Base-by-base conservation (phyloP, 2,888 invertebrate genomes). In the Zygaena filipendulae region DNA sequence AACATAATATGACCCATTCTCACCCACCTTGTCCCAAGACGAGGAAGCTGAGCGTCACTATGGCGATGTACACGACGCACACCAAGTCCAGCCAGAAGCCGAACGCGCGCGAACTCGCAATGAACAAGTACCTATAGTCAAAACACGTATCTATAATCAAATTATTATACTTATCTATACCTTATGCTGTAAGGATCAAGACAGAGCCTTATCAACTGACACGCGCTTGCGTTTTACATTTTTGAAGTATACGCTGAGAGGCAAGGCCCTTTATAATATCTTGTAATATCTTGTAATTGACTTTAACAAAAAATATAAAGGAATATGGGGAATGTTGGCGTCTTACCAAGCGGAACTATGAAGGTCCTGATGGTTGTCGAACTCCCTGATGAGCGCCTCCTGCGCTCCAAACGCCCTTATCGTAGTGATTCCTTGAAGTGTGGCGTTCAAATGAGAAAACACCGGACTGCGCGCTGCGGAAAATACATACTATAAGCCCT, bases 31-130 rank as follows among this genome's bases (percentile, higher is more conserved):
- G 80, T 16, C 84, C 82, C 27, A 89, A 74, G 0, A 92, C 59
- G 29, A 97, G 85, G 64, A 95, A 93, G 49, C 92, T 91, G 46
- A 93, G 79, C 0, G 95, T 92, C 1, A 97, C 95, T 23, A 91
- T 61, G 0, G 87, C 85, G 33, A 97, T 92, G 67, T 95, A 97
- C 3, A 91, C 40, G 1, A 92, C 86, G 56, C 96, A 96, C 27
- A 95, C 85, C 41, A 92, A 81, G 60, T 98, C 98, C 47, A 98
- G 71, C 85, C 92, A 92, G 52, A 95, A 91, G 1, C 95, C 97
- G 53, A 98, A 95, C 44, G 97, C 96, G 36, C 97, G 87, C 10
- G 92, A 92, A 3, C 92, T 90, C 0, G 92, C 86, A 29, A 98
- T 86, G 62, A 95, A 95, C 49, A 94, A 80, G 57, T 88, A 97